These are phyloP conservation scores for Eupithecia vulgata DNA, from an alignment of 2,888 invertebrate genomes.

Conservation along the genomic window DNA sequence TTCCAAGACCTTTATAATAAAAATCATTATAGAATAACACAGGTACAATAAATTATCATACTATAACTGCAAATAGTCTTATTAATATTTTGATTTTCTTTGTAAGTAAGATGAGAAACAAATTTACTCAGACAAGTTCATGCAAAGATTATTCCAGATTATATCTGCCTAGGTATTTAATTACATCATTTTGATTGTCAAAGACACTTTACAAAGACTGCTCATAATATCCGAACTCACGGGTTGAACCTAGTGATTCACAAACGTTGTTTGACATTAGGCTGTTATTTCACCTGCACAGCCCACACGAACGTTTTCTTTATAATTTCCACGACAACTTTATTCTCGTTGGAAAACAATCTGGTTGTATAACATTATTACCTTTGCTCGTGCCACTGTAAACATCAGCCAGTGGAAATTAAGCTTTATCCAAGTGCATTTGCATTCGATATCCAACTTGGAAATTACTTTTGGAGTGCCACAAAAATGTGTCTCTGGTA, in stretches of 20 bases:
- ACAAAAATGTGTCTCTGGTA: background rate
- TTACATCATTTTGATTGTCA: too few relatives aligned
- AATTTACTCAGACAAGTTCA: too few relatives aligned
- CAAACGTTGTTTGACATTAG: constrained; percentile 4
- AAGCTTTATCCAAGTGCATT: background rate
- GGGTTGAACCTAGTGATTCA: background rate
- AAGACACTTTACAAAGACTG: too few relatives aligned
- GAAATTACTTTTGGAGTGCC: background rate
- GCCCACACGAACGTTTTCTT: constrained; percentile 16
- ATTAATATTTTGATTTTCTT: too few relatives aligned
- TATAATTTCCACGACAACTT: constrained; percentile 54
- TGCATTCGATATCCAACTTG: background rate
- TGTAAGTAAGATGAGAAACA: too few relatives aligned
- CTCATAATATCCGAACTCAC: background rate
- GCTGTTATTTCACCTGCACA: background rate
- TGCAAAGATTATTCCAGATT: too few relatives aligned
- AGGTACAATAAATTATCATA: too few relatives aligned
- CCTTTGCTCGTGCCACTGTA: constrained; percentile 6
- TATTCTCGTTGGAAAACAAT: constrained; percentile 60
- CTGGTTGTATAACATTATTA: constrained; percentile 59
- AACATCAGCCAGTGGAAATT: background rate
- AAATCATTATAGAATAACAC: too few relatives aligned
- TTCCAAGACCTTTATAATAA: too few relatives aligned
- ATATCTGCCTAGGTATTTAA: too few relatives aligned
- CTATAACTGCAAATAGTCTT: too few relatives aligned